phyloP scores from a whole-genome alignment of 2,797 vertebrate genomes.

The Nannoperca obscura region DNA sequence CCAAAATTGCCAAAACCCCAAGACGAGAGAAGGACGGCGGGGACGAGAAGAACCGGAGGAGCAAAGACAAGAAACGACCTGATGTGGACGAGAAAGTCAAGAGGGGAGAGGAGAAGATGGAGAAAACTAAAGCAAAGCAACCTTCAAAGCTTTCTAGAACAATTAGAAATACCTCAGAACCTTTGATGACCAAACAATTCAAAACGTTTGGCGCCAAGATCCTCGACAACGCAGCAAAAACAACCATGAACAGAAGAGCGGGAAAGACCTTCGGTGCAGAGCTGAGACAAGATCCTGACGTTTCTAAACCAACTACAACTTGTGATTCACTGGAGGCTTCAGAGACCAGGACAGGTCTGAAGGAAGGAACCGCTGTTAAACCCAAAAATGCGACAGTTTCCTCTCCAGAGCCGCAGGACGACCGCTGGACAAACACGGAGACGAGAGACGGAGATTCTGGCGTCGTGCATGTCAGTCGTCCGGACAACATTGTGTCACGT shows the following conservation, averaged over 20 bases:
- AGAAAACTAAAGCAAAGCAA: conserved; percentile 63
- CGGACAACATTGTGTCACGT: not conserved
- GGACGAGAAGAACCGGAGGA: conserved; percentile 52
- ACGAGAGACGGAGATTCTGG: conserved; percentile 1
- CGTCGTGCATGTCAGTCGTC: not conserved
- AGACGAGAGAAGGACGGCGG: conserved; percentile 69
- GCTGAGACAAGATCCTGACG: conserved; percentile 28
- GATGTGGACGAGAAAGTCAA: conserved; percentile 30
- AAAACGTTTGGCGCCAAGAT: conserved; percentile 33
- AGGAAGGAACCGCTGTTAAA: no score
- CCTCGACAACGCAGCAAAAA: conserved; percentile 2
- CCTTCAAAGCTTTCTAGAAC: conserved; percentile 44
- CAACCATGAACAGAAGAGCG: conserved; percentile 38
- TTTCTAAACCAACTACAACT: conserved; percentile 23
- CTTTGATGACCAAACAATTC: conserved; percentile 34
- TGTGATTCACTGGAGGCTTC: not conserved
- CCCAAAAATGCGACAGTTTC: not conserved
- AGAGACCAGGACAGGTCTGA: conserved; percentile 4
- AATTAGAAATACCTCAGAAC: conserved; percentile 37
- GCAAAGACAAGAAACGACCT: conserved; percentile 52
- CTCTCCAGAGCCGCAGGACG: conserved; percentile 3
- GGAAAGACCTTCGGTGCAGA: conserved; percentile 32
- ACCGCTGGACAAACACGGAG: not conserved
- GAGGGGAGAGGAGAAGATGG: conserved; percentile 67
- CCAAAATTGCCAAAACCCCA: conserved; percentile 59